Base-by-base conservation (phyloP, 2,888 invertebrate species). In the Beris chalybata region DNA sequence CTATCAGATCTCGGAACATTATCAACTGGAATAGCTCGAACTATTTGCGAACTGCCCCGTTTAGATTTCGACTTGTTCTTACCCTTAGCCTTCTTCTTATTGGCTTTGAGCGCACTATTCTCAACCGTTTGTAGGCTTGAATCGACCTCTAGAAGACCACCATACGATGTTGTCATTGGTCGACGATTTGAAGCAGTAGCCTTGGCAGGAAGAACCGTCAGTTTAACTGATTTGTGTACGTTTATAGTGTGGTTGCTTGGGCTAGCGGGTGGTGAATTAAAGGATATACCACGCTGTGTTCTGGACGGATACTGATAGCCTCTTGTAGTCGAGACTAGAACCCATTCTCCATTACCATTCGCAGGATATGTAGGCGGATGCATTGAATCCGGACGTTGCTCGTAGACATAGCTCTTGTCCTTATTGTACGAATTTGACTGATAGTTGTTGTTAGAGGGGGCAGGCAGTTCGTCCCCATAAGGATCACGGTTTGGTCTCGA, bases 281-380 rank as follows among this genome's bases (percentile, higher is more conserved):
- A 71, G 57, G 79, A 78, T n/a, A 83, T 76, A 3, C 82, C 80
- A 54, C 82, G 75, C 68, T 81, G 79, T 43, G 72, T 71, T 6
- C 74, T 71, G 38, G 71, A 72, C 43, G 76, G 71, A 32, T 84
- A 83, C 68, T 86, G 85, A 74, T 90, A 91, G 0, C 91, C 91
- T 79, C 90, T 89, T 11, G 91, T 91, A 4, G 90, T 90, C 0
- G 90, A 90, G 6, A 91, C 78, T 2, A 91, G 79, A 3, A 91
- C 86, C 91, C 91, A 91, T 72, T 90, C 88, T 0, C 91, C 91
- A 68, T 90, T 88, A 1, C 89, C 88, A 68, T 83, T 83, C 0
- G 85, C 82, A 0, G 89, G 89, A 76, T 88, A 84, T 3, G 84
- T 83, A 4, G 82, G 78, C 0, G 86, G 84, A 74, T 85, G 84